These are phyloP conservation scores for Phymorhynchus buccinoides DNA, from an alignment of 1,140 invertebrate genomes.

Conservation along the genomic window DNA sequence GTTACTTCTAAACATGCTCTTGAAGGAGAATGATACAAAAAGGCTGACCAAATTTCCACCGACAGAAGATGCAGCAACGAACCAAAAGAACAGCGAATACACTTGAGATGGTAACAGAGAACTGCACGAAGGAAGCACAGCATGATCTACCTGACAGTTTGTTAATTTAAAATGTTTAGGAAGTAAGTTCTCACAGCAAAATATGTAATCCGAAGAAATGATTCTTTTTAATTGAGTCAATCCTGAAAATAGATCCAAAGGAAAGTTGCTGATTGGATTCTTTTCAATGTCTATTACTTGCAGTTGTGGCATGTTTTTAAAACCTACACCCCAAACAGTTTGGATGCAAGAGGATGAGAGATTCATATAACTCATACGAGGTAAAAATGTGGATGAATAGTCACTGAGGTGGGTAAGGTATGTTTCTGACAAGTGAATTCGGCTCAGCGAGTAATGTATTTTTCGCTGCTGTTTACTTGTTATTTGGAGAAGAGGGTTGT, in stretches of 20 bases:
- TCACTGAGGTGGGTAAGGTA: neutral
- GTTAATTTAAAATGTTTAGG: conserved; percentile 11
- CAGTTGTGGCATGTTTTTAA: neutral
- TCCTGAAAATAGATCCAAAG: conserved; percentile 39
- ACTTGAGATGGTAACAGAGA: conserved; percentile 43
- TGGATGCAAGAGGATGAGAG: neutral
- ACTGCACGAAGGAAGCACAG: conserved; percentile 50
- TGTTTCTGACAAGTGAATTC: neutral
- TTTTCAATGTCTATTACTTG: neutral
- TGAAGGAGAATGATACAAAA: conserved; percentile 14
- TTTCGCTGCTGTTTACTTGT: neutral
- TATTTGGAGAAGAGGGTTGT: conserved; percentile 18
- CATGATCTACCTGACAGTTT: conserved; percentile 44
- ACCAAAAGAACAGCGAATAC: conserved; percentile 42
- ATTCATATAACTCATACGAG: conserved; percentile 4
- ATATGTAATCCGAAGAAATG: conserved; percentile 37
- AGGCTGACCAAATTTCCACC: conserved; percentile 50
- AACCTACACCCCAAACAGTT: neutral
- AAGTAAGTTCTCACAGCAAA: conserved; percentile 46
- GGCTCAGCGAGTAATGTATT: neutral
- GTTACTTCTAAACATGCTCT: neutral
- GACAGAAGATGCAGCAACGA: conserved; percentile 42
- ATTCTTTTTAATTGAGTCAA: conserved; percentile 39
- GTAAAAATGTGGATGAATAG: conserved; percentile 5
- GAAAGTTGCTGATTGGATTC: neutral